A percentile compares a stretch with the other conserved stretches of the same genome.
These are phyloP conservation scores for Potamarius usumacintae DNA, from an alignment of 2,113 vertebrate species.

Conservation along the genomic window DNA sequence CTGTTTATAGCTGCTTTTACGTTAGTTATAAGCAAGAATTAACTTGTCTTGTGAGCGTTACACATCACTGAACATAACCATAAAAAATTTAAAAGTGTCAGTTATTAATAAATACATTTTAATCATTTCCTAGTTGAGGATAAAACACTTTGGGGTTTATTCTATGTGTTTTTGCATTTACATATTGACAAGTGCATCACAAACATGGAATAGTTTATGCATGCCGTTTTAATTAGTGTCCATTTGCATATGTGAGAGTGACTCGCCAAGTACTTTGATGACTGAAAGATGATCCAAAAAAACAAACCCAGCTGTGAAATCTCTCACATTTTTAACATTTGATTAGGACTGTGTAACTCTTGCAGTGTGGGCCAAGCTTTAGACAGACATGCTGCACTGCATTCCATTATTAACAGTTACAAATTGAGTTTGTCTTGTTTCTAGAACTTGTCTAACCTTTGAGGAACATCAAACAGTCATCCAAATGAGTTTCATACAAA, in stretches of 20 bases:
- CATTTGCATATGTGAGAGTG: background rate
- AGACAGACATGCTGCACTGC: background rate
- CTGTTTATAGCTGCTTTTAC: background rate
- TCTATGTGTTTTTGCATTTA: background rate
- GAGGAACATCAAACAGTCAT: background rate
- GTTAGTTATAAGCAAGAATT: background rate
- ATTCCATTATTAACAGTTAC: background rate
- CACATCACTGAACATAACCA: background rate
- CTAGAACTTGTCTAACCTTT: background rate
- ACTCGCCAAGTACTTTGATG: background rate
- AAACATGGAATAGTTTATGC: background rate
- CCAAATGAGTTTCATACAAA: constrained; percentile 1
- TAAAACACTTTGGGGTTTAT: background rate
- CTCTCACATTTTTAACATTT: background rate
- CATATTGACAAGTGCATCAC: background rate
- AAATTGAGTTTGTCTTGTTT: background rate
- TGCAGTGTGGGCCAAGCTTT: background rate
- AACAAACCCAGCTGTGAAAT: background rate
- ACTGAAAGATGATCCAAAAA: background rate
- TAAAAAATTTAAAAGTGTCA: background rate
- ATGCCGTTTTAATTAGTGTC: background rate
- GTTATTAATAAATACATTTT: background rate
- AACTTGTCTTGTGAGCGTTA: background rate
- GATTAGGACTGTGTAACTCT: background rate
- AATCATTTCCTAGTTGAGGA: background rate